Percentiles rank a stretch among this genome's conserved stretches.
phyloP scores from a whole-genome alignment of 2,888 invertebrate genomes.

The Bombylius discolor region DNA sequence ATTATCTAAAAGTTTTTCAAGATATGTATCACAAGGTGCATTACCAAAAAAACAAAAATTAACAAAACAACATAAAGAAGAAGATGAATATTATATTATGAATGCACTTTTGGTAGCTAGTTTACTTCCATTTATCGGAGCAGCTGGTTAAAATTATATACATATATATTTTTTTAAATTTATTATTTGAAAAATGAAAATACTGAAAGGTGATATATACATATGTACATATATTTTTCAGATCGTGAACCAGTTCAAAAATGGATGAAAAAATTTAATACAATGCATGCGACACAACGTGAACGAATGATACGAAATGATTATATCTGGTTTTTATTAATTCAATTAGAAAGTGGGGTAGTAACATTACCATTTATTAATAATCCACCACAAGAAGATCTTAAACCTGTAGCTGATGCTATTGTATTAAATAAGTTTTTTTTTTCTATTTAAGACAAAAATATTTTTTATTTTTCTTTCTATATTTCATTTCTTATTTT shows the following conservation, averaged over 20 bases:
- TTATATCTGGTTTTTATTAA: constrained; percentile 14
- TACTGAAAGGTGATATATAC: not conserved
- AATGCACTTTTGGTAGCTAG: constrained; percentile 5
- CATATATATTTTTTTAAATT: not conserved
- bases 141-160: constrained; percentile 3
- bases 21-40: not conserved
- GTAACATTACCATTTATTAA: constrained; percentile 13
- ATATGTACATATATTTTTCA: not conserved
- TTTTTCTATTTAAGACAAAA: not conserved
- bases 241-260: constrained; percentile 4
- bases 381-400: constrained; percentile 5
- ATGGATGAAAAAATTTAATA: constrained; percentile 10
- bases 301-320: constrained; percentile 12
- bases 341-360: constrained; percentile 12
- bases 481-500: too few species aligned
- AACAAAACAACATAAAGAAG: constrained; percentile 3
- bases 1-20: too few species aligned
- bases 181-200: not conserved
- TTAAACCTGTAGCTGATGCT: constrained; percentile 7
- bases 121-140: constrained; percentile 7
- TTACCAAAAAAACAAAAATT: not conserved
- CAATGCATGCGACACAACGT: constrained; percentile 1
- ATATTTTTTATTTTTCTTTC: not conserved
- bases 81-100: constrained; percentile 8
- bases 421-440: constrained; percentile 1